Conservation (phyloP, 2,797 vertebrate species). For the Micrastur ruficollis region DNA sequence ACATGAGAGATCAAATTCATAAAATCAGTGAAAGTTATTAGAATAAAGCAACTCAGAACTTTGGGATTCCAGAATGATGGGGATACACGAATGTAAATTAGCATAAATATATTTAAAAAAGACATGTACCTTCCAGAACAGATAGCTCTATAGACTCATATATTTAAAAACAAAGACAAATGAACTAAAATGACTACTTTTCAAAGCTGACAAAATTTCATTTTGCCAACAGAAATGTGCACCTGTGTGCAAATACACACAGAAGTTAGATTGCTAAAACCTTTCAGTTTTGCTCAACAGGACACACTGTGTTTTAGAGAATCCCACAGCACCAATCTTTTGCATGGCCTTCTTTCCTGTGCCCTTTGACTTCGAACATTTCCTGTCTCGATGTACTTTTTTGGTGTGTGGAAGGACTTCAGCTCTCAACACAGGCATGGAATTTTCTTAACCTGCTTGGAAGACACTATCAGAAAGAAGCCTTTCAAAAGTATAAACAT, state of each 20-base stretch:
- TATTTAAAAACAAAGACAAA: neutral
- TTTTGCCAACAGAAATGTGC: neutral
- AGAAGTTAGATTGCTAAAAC: neutral
- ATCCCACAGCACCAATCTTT: neutral
- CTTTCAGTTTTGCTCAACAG: neutral
- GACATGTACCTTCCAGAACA: neutral
- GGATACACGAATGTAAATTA: neutral
- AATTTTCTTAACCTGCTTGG: neutral
- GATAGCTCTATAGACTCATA: neutral
- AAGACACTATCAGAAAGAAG: neutral
- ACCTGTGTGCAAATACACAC: neutral
- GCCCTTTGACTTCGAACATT: neutral
- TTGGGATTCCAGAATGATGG: neutral
- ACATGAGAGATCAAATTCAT: neutral
- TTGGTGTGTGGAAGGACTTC: neutral
- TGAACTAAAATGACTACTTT: neutral
- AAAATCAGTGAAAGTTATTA: neutral
- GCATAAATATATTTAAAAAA: neutral
- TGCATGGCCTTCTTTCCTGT: neutral
- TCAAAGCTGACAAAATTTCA: neutral
- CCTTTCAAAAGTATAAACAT: neutral
- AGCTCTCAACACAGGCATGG: neutral
- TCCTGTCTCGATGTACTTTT: neutral
- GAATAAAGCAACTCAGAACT: neutral
- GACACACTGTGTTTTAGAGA: neutral